Percentiles rank a stretch among this genome's conserved stretches.
Evolutionary conservation across 1,140 invertebrate genomes (phyloP).

Genomic region (Asobara japonica): DNA sequence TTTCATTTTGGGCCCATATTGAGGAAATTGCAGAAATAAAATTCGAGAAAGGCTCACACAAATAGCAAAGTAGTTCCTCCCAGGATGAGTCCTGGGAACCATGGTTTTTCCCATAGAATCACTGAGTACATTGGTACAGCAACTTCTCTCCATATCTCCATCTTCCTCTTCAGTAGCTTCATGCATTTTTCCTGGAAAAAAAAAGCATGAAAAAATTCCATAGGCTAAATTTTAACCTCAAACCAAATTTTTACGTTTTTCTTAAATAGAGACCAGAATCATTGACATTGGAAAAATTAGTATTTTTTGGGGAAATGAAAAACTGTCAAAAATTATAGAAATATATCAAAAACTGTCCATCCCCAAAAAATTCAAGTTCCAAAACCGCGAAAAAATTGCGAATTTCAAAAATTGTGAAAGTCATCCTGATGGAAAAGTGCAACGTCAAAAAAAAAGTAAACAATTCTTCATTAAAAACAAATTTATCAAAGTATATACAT

Average conservation of each 20-base stretch:
- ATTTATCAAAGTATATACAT: not conserved
- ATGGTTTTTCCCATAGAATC: slow-evolving; percentile 85
- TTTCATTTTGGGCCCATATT: too few relatives aligned
- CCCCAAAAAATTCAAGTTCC: too few relatives aligned
- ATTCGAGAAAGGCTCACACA: slow-evolving; percentile 54
- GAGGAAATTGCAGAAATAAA: not conserved
- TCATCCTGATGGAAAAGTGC: too few relatives aligned
- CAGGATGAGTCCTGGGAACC: slow-evolving; percentile 80
- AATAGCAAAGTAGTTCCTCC: slow-evolving; percentile 74
- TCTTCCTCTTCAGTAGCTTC: slow-evolving; percentile 76
- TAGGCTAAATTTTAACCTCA: not conserved
- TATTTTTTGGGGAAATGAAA: too few relatives aligned
- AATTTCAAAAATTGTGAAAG: too few relatives aligned
- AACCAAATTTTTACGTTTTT: too few relatives aligned
- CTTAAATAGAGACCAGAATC: not conserved
- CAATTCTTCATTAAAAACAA: too few relatives aligned
- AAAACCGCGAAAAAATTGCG: too few relatives aligned
- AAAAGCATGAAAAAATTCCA: slow-evolving; percentile 1
- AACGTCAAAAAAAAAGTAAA: too few relatives aligned
- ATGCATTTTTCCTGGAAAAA: slow-evolving; percentile 74
- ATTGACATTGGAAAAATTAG: too few relatives aligned
- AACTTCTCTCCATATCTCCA: slow-evolving; percentile 86
- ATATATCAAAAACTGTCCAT: too few relatives aligned
- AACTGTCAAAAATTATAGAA: too few relatives aligned
- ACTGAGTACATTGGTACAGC: slow-evolving; percentile 78